Base-by-base conservation (phyloP, 2,797 vertebrate species). In the Limnodromus scolopaceus region DNA sequence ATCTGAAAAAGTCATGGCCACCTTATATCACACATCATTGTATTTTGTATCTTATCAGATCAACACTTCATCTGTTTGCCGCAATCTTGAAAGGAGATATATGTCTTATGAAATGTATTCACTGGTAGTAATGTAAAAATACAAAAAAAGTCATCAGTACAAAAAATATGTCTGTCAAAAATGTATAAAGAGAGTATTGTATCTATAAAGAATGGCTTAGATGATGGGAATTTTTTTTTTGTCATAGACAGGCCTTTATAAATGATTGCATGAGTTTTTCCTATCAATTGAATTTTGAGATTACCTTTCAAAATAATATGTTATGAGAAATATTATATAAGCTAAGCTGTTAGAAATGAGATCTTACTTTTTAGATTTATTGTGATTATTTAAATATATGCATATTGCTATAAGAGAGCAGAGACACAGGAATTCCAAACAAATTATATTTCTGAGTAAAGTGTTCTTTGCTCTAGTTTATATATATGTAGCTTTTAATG, bases 371-470 rank as follows among this genome's bases (percentile, higher is more conserved):
- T 75, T 76, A 68, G 38, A 63, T 91, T 84, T 94, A 80, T 46
- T 84, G 46, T 81, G 74, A 43, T 46, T 49, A 75, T 95, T 91
- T 94, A 86, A 93, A 94, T 94, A 72, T 75, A 93, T 93, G 70
- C 66, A 58, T 71, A 93, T 91, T 14, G 11, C 55, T 57, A n/a
- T 60, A 71, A 80, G 55, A 72, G 39, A 92, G 25, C 65, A 84
- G 83, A 96, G 23, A 17, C 77, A 80, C 64, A 57, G 45, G 43
- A 90, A 96, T 80, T 84, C 77, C 91, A 97, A 96, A 97, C 85
- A 97, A 89, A 94, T 46, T 13, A 91, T 91, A 91, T 92, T 96
- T 96, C 89, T 93, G 69, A 89, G 53, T 76, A 97, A 96, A 93
- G 39, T 2, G 20, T 79, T 84, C 90, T 93, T 94, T 75, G 55